Percentiles rank a stretch among this genome's conserved stretches.
Evolutionary conservation across 35 echinoderm and acorn worm genomes (phyloP).

Genomic region (Eucidaris tribuloides): DNA sequence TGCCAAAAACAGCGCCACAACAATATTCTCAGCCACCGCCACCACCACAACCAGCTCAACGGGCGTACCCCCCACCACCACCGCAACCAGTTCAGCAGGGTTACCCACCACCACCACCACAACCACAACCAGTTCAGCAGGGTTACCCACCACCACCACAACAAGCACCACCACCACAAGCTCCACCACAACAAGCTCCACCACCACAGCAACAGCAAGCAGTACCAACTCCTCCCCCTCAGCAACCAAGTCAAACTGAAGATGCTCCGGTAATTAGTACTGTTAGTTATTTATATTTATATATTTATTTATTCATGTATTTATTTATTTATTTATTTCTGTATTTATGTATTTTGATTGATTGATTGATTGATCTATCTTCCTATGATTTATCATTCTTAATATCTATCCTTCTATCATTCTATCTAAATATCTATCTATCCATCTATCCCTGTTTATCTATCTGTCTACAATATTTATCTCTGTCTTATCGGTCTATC

Average conservation of each 20-base stretch:
- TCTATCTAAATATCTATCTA: background rate
- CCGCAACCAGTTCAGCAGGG: slow-evolving; percentile 8
- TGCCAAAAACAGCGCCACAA: slow-evolving; percentile 1
- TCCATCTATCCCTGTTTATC: background rate
- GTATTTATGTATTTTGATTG: background rate
- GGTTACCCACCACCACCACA: background rate
- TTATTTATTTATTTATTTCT: background rate
- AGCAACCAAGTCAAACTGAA: background rate
- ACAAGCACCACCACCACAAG: slow-evolving; percentile 10
- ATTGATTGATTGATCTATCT: background rate
- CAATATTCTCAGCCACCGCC: background rate
- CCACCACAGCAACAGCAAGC: slow-evolving; percentile 1
- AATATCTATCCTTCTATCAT: background rate
- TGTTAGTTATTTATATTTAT: background rate
- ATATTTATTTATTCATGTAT: background rate
- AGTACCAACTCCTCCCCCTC: background rate
- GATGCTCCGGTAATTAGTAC: background rate
- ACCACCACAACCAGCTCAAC: background rate
- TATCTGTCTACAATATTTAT: background rate
- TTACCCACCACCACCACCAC: slow-evolving; percentile 37
- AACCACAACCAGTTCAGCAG: slow-evolving; percentile 1
- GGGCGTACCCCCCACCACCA: slow-evolving; percentile 18
- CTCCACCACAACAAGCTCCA: background rate
- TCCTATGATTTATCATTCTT: background rate
- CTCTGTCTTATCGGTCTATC: too few relatives aligned